These are phyloP conservation scores for Pheosia tremula DNA, from an alignment of 2,888 invertebrate genomes.

Conservation along the genomic window DNA sequence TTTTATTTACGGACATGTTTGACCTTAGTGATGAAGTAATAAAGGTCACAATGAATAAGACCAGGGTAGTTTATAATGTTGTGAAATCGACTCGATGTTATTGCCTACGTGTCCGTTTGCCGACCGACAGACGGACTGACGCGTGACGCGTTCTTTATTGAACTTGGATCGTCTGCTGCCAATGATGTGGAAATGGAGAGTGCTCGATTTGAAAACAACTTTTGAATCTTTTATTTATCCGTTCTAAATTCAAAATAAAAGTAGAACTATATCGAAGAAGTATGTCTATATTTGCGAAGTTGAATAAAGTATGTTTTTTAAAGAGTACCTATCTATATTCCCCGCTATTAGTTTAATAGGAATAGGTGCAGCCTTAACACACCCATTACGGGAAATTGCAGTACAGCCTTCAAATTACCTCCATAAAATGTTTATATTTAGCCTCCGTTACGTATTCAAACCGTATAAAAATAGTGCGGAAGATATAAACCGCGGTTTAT, in stretches of 20 bases:
- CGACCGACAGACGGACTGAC: constrained; percentile 48
- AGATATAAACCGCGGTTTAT: constrained; percentile 30
- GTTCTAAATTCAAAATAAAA: too few species aligned
- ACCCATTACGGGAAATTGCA: neutral
- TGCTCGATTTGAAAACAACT: constrained; percentile 2
- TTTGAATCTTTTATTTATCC: constrained; percentile 11
- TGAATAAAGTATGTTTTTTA: neutral
- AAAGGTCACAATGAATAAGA: constrained; percentile 29
- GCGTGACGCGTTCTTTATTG: constrained; percentile 60
- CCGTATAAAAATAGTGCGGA: constrained; percentile 23
- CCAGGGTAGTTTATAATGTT: constrained; percentile 18
- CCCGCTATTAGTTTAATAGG: neutral
- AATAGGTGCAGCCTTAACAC: neutral
- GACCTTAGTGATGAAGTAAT: constrained; percentile 13
- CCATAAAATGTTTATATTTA: constrained; percentile 8
- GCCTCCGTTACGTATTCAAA: constrained; percentile 21
- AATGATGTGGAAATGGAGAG: constrained; percentile 30
- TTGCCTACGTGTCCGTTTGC: constrained; percentile 61
- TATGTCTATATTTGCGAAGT: too few species aligned
- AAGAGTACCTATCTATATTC: neutral
- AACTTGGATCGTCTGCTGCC: constrained; percentile 45
- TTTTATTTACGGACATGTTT: constrained; percentile 20
- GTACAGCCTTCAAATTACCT: neutral
- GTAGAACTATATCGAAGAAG: too few species aligned
- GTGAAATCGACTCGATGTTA: constrained; percentile 51